Conservation (phyloP, 2,888 invertebrate species). For the Halictus quadricinctus region DNA sequence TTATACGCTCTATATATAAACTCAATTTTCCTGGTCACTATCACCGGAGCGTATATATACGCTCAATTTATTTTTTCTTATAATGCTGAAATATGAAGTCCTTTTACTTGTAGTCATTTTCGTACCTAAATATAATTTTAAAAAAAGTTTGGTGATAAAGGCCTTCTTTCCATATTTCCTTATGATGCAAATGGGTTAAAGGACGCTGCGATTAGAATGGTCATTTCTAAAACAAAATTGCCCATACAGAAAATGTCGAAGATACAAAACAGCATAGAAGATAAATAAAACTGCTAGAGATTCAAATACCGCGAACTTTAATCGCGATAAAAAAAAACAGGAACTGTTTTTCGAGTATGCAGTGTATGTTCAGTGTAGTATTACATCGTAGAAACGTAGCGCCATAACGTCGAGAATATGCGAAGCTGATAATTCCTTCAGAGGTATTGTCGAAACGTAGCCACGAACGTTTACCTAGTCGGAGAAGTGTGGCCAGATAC, state of each 20-base stretch:
- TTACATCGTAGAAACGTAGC: not conserved
- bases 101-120: too few species aligned
- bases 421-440: not conserved
- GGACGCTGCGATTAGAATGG: not conserved
- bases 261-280: not conserved
- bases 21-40: too few species aligned
- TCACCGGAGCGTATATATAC: too few species aligned
- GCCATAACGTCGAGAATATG: not conserved
- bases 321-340: not conserved
- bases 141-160: too few species aligned
- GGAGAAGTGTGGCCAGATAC: constrained; percentile 24
- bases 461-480: constrained; percentile 28
- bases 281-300: not conserved
- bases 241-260: too few species aligned
- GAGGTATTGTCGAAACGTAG: constrained; percentile 19
- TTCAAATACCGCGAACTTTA: not conserved
- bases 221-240: not conserved
- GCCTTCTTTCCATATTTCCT: too few species aligned
- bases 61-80: too few species aligned
- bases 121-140: too few species aligned
- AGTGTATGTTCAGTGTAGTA: not conserved
- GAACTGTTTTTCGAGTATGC: not conserved
- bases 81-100: too few species aligned
- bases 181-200: not conserved
- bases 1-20: too few species aligned